Evolutionary conservation across 2,888 invertebrate species (phyloP).

Genomic region (Ennomos erosarius): DNA sequence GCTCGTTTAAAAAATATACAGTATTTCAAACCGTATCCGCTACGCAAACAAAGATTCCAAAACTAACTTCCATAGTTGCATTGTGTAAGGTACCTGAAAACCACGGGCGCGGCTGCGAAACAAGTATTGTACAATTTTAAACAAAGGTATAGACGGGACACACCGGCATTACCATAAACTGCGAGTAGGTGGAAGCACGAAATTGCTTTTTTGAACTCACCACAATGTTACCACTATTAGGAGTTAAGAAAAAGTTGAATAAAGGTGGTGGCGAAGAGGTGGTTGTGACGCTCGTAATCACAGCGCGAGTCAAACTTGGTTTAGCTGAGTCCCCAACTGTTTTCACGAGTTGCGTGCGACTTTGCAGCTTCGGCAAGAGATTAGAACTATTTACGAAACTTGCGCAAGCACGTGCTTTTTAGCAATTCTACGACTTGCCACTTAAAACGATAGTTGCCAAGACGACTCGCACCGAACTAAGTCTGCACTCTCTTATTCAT

Average conservation of each 20-base stretch:
- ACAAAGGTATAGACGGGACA: slow-evolving; percentile 74
- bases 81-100: slow-evolving; percentile 74
- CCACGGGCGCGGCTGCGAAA: slow-evolving; percentile 70
- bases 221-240: slow-evolving; percentile 73
- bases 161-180: slow-evolving; percentile 76
- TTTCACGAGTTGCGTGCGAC: slow-evolving; percentile 38
- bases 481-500: slow-evolving; percentile 51
- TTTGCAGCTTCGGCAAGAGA: slow-evolving; percentile 62
- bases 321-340: slow-evolving; percentile 40
- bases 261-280: slow-evolving; percentile 61
- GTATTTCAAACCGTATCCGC: slow-evolving; percentile 34
- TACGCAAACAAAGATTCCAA: slow-evolving; percentile 71
- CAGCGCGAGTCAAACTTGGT: slow-evolving; percentile 47
- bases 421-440: slow-evolving; percentile 65
- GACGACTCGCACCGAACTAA: slow-evolving; percentile 48
- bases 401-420: slow-evolving; percentile 72
- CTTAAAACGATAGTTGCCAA: slow-evolving; percentile 63
- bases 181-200: slow-evolving; percentile 64
- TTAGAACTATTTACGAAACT: slow-evolving; percentile 76
- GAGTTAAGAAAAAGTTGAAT: slow-evolving; percentile 78
- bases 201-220: slow-evolving; percentile 83
- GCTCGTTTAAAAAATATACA: slow-evolving; percentile 39
- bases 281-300: slow-evolving; percentile 58
- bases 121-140: slow-evolving; percentile 79
- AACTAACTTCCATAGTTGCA: slow-evolving; percentile 62